Evolutionary conservation across 37 sponge, comb jelly and placozoan species (phyloP), one percentile per base, ranked within the genome.

Genomic region (Oscarella lobularis): DNA sequence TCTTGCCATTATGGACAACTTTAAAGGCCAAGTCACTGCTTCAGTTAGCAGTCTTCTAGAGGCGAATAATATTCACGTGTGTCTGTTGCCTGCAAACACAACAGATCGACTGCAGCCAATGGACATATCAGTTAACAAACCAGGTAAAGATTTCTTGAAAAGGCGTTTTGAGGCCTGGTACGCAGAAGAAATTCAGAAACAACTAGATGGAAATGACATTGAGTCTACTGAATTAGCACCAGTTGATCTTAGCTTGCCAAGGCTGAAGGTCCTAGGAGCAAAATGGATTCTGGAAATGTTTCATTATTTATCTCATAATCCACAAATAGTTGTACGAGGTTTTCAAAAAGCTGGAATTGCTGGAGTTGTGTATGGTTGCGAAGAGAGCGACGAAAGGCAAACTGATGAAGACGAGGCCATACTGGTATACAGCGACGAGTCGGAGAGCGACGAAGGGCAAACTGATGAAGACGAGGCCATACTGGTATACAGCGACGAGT

Each of bases 401-500:
- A n/a, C 89, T 86, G n/a, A 83, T 85, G 35, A 84, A 88, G 80
- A 86, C 85, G 41, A 41, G 79, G n/a, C 0, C 34, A n/a, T n/a
- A n/a, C n/a, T n/a, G n/a, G n/a, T n/a, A n/a, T n/a, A n/a, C n/a
- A n/a, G n/a, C n/a, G n/a, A n/a, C n/a, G n/a, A n/a, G n/a, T n/a
- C n/a, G n/a, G n/a, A n/a, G 86, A 6, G 75, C 39, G 3, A 40
- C 87, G n/a, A 88, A 84, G 75, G 87, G 82, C 39, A 71, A 69
- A 3, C 89, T 86, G n/a, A 83, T 85, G 35, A 84, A 88, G 80
- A 86, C 85, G 41, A 41, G 79, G n/a, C 0, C 34, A n/a, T n/a
- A n/a, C n/a, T n/a, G n/a, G n/a, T n/a, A n/a, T n/a, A n/a, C n/a
- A n/a, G n/a, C n/a, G n/a, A n/a, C n/a, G n/a, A n/a, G n/a, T n/a